A percentile compares a stretch with the other conserved stretches of the same genome.
phyloP scores from a whole-genome alignment of 2,113 vertebrate species.

The Paedocypris sp. region DNA sequence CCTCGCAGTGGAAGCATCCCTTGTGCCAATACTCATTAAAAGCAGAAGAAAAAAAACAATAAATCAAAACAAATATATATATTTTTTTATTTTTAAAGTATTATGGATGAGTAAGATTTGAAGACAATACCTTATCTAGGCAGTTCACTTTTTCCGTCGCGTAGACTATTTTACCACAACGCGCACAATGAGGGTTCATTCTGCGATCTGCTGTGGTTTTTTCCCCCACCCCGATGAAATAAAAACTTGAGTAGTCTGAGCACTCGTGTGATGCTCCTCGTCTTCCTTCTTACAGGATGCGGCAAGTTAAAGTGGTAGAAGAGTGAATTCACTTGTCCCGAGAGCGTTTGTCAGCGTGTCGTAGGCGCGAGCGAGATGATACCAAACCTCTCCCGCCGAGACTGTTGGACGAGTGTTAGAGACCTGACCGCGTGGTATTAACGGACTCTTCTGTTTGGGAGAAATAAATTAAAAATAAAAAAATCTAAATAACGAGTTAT shows the following conservation, averaged over 20 bases:
- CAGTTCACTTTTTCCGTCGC: conserved; percentile 40
- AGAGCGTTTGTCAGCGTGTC: not conserved
- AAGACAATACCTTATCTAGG: conserved; percentile 35
- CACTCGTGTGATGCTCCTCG: too few species aligned
- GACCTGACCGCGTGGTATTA: not conserved
- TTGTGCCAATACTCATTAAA: conserved; percentile 92
- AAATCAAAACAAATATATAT: not conserved
- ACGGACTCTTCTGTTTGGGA: not conserved
- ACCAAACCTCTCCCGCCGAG: conserved; percentile 12
- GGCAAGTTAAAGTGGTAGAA: not conserved
- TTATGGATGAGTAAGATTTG: not conserved
- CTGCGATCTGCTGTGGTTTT: conserved; percentile 3
- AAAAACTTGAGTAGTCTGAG: too few species aligned
- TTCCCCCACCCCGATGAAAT: not conserved
- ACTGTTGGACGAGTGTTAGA: not conserved
- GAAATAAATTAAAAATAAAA: not conserved
- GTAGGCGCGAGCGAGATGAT: not conserved
- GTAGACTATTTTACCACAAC: conserved; percentile 42
- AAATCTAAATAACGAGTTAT: not conserved
- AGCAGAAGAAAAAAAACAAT: conserved; percentile 1
- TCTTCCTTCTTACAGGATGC: not conserved
- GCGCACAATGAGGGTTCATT: conserved; percentile 40
- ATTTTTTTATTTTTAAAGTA: not conserved
- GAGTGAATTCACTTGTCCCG: not conserved
- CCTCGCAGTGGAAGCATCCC: conserved; percentile 96